Base-by-base conservation (phyloP, 2,888 invertebrate species). In the Syrphus vitripennis region DNA sequence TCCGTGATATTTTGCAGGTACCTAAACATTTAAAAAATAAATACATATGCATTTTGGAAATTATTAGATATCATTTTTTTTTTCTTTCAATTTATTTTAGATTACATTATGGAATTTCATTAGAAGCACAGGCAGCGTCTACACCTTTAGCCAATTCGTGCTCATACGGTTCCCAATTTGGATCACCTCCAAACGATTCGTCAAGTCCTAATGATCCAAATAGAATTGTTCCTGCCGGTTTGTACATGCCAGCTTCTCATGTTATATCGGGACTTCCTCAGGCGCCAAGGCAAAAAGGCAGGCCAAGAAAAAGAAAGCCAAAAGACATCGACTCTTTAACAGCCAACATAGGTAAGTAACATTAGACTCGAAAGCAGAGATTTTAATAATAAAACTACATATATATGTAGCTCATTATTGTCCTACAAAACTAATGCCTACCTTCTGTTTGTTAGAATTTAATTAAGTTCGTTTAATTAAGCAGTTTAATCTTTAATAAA, bases 241-340 rank as follows among this genome's bases (percentile, higher is more conserved):
- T 94, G 93, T 92, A 94, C 94, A 90, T 94, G 94, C 90, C 93
- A 93, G 91, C 89, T 90, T 92, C 91, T 77, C 93, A 92, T 89
- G 92, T 95, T 93, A 87, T 94, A 93, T 89, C 94, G 93, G 91
- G 94, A 93, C 91, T 94, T 93, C 93, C 93, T 90, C 91, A 94
- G 93, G 92, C 94, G 89, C 97, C 97, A 6, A 94, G 97, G 89
- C 98, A 98, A 93, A 98, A 98, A 94, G 98, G 98, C 10, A 94
- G 98, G 88, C 98, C 98, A 40, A 94, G 98, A 91, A 98, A 98
- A 93, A 94, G 98, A 94, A 98, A 98, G 93, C 97, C 97, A 70
- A 97, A 97, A 94, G 97, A 97, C 91, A 94, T 97, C 89, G 97
- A 97, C 90, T 95, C 96, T 82, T 96, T 97, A 95, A 95, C 96